Evolutionary conservation across 2,888 invertebrate species (phyloP).

Genomic region (Pseudococcus viburni): DNA sequence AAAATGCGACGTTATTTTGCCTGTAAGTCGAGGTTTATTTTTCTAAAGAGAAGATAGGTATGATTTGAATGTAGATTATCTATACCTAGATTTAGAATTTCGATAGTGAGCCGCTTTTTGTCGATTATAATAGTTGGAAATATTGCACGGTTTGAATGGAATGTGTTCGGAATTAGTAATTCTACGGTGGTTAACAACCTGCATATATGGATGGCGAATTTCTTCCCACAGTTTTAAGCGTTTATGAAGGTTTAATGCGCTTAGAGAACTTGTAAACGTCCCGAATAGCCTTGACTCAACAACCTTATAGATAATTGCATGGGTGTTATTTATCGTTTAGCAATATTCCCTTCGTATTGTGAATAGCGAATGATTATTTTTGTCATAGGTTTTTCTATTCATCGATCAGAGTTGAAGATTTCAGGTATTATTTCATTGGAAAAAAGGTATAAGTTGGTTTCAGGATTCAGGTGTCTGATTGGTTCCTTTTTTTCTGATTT

Average conservation of each 20-base stretch:
- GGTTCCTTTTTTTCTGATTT: too few species aligned
- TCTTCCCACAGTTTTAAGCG: conserved; percentile 49
- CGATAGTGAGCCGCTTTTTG: not conserved
- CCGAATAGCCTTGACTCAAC: conserved; percentile 49
- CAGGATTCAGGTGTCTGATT: too few species aligned
- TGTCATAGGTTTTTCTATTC: not conserved
- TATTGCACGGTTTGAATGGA: conserved; percentile 5
- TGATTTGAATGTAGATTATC: not conserved
- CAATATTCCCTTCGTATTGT: not conserved
- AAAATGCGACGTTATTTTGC: not conserved
- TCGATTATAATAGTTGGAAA: not conserved
- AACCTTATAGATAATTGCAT: conserved; percentile 28
- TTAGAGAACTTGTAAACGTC: conserved; percentile 33
- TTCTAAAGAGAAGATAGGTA: not conserved
- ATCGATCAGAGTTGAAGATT: not conserved
- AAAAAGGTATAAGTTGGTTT: not conserved
- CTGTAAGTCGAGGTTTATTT: not conserved
- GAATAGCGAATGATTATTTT: not conserved
- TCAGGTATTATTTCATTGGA: not conserved
- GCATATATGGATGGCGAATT: not conserved
- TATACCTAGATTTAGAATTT: too few species aligned
- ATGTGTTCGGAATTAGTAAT: not conserved
- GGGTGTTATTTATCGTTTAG: conserved; percentile 39
- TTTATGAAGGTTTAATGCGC: conserved; percentile 46
- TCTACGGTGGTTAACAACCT: conserved; percentile 40